Percentiles rank a stretch among this genome's conserved stretches.
phyloP scores from a whole-genome alignment of 2,113 vertebrate genomes.

The Pluvialis apricaria region DNA sequence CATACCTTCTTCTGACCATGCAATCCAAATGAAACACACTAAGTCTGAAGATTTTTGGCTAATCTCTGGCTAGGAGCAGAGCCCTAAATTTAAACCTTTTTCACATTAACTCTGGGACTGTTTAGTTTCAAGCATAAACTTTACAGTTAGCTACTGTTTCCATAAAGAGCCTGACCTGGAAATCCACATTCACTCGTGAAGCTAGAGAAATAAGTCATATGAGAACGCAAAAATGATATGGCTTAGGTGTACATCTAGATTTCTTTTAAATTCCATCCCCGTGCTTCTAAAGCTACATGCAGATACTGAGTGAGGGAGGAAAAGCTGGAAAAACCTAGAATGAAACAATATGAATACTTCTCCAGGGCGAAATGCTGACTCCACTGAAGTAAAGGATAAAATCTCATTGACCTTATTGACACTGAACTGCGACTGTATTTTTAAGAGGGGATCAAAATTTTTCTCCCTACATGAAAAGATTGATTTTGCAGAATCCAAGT shows the following conservation, averaged over 20 bases:
- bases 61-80: slow-evolving; percentile 12
- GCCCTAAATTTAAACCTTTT: slow-evolving; percentile 13
- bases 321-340: not conserved
- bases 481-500: not conserved
- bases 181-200: slow-evolving; percentile 12
- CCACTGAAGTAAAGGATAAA: not conserved
- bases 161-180: slow-evolving; percentile 20
- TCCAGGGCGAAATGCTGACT: not conserved
- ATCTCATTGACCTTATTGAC: not conserved
- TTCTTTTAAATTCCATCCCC: not conserved
- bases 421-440: not conserved
- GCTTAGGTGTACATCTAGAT: not conserved
- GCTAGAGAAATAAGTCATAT: not conserved
- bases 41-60: not conserved
- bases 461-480: not conserved
- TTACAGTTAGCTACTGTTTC: slow-evolving; percentile 43
- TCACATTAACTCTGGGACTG: slow-evolving; percentile 29
- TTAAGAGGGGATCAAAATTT: not conserved
- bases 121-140: slow-evolving; percentile 25
- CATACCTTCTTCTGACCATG: not conserved
- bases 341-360: not conserved
- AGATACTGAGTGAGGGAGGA: not conserved
- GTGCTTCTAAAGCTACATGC: not conserved
- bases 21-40: not conserved
- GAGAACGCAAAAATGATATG: not conserved